Percentiles rank a stretch among this genome's conserved stretches.
Conservation (phyloP, 1,140 invertebrate genomes). For the Hypothenemus hampei region DNA sequence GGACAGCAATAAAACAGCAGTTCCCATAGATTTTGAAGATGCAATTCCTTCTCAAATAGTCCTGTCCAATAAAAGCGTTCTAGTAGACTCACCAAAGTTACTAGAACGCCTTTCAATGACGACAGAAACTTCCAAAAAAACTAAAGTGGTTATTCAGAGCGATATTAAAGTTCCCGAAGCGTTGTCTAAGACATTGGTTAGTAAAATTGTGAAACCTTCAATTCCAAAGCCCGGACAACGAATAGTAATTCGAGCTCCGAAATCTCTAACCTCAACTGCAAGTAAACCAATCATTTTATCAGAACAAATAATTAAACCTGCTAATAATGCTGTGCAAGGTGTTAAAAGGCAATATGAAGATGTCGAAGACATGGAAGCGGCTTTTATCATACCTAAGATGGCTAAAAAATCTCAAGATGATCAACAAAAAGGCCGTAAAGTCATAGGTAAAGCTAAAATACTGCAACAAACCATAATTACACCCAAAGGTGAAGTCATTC, state of each 20-base stretch:
- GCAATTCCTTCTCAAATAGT: slow-evolving; percentile 37
- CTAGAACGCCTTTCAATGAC: slow-evolving; percentile 31
- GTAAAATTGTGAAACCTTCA: slow-evolving; percentile 5
- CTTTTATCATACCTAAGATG: slow-evolving; percentile 42
- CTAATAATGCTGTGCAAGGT: slow-evolving; percentile 25
- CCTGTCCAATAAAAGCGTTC: slow-evolving; percentile 26
- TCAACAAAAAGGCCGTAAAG: slow-evolving; percentile 21
- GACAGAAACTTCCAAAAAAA: slow-evolving; percentile 1
- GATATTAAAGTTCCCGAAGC: slow-evolving; percentile 9
- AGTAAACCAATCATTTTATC: slow-evolving; percentile 42
- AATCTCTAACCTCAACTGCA: slow-evolving; percentile 8
- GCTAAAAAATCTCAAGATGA: slow-evolving; percentile 33
- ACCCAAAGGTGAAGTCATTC: slow-evolving; percentile 33
- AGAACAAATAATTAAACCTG: slow-evolving; percentile 39
- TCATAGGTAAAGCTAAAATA: slow-evolving; percentile 39
- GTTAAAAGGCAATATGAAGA: slow-evolving; percentile 38
- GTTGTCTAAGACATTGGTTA: slow-evolving; percentile 6
- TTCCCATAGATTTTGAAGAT: slow-evolving; percentile 36
- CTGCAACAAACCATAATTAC: slow-evolving; percentile 44
- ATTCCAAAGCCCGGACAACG: slow-evolving; percentile 17
- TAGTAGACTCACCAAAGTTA: slow-evolving; percentile 30
- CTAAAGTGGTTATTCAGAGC: not conserved
- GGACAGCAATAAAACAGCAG: slow-evolving; percentile 12
- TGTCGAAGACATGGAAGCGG: slow-evolving; percentile 40
- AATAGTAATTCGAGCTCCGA: slow-evolving; percentile 15